These are phyloP conservation scores for Chrysina gloriosa DNA, from an alignment of 2,888 invertebrate species.

Conservation along the genomic window DNA sequence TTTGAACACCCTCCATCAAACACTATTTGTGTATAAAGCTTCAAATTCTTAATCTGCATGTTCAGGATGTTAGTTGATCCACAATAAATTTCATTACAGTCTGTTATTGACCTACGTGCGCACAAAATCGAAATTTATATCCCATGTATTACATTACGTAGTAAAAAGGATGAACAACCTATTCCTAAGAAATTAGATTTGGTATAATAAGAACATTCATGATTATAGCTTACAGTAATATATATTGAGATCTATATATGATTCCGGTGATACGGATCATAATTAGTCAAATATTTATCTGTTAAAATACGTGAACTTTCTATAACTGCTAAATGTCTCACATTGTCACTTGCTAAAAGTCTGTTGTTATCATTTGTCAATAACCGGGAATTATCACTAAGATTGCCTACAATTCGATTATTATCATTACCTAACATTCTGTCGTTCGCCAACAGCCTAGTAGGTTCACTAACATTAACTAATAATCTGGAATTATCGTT, in stretches of 20 bases:
- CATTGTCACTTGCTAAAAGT: constrained; percentile 58
- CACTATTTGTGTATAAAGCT: no score
- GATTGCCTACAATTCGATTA: constrained; percentile 55
- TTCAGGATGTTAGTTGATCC: no score
- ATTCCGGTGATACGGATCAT: constrained; percentile 63
- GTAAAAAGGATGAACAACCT: no score
- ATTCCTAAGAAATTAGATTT: no score
- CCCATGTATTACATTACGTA: no score
- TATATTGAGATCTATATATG: constrained; percentile 57
- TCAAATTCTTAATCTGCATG: no score
- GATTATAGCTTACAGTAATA: background rate
- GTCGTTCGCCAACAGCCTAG: constrained; percentile 54
- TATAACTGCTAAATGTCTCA: constrained; percentile 60
- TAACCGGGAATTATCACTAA: constrained; percentile 55
- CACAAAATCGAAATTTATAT: no score
- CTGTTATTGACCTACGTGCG: no score
- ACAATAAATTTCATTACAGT: no score
- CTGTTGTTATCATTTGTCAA: constrained; percentile 56
- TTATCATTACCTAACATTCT: constrained; percentile 53
- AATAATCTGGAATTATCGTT: constrained; percentile 59
- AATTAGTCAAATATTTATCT: constrained; percentile 64
- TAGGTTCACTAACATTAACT: constrained; percentile 59
- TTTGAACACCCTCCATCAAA: no score
- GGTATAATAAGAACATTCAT: background rate
- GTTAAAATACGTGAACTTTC: constrained; percentile 61